These are phyloP conservation scores for Dolichomitus sp. DNA, from an alignment of 2,888 invertebrate genomes.

Conservation along the genomic window DNA sequence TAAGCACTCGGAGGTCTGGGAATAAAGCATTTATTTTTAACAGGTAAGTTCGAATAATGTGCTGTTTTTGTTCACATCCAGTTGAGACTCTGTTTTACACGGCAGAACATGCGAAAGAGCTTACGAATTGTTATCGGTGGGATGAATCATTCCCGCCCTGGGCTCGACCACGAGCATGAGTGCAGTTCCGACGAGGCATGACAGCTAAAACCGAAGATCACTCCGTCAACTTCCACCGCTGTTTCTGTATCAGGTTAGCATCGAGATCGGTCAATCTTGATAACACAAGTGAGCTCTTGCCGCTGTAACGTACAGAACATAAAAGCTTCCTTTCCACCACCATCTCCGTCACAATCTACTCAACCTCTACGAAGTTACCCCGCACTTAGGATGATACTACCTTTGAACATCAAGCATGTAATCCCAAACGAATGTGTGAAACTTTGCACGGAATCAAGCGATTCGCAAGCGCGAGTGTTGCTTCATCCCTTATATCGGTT, in stretches of 20 bases:
- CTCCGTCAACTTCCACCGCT: conserved; percentile 56
- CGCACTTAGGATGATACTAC: conserved; percentile 31
- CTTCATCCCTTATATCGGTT: conserved; percentile 18
- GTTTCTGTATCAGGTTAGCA: conserved; percentile 24
- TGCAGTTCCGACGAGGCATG: conserved; percentile 35
- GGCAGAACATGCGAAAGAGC: conserved; percentile 45
- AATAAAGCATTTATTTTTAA: conserved; percentile 13
- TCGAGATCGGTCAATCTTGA: conserved; percentile 59
- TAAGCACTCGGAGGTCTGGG: conserved; percentile 36
- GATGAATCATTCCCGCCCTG: conserved; percentile 50
- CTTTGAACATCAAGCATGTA: conserved; percentile 47
- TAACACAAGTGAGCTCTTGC: conserved; percentile 52
- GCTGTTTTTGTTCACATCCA: conserved; percentile 28
- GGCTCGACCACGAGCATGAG: neutral
- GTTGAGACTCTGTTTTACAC: conserved; percentile 8
- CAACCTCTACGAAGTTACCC: conserved; percentile 17
- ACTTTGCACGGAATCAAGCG: conserved; percentile 63
- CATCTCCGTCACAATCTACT: conserved; percentile 26
- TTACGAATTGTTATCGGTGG: conserved; percentile 55
- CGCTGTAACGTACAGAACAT: conserved; percentile 51
- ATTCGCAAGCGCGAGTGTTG: conserved; percentile 55
- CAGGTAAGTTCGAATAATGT: neutral
- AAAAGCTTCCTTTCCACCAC: conserved; percentile 61
- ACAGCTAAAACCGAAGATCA: conserved; percentile 60
- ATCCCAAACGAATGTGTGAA: conserved; percentile 64